Evolutionary conservation across 2,888 invertebrate genomes (phyloP).

Genomic region (Buathra laborator): DNA sequence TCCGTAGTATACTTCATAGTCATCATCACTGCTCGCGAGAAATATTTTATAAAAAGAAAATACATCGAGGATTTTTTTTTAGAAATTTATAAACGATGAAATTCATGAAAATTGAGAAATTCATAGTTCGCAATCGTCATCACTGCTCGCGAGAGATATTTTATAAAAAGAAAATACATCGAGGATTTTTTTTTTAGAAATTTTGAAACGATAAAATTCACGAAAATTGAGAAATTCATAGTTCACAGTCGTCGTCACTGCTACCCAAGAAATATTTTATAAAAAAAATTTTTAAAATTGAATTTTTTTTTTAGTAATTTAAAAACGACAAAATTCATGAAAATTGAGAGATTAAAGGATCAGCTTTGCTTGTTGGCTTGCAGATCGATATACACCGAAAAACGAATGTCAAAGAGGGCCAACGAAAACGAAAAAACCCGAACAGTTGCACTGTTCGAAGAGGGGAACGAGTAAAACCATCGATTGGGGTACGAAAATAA

Average conservation of each 20-base stretch:
- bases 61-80: neutral
- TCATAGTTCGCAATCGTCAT: neutral
- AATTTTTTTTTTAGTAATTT: neutral
- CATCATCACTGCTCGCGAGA: no score
- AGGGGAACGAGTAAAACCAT: conserved; percentile 35
- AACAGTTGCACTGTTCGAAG: conserved; percentile 51
- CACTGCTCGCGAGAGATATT: neutral
- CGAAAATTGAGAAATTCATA: conserved; percentile 67
- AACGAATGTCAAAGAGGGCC: conserved; percentile 53
- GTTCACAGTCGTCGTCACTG: neutral
- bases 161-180: neutral
- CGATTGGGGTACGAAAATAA: conserved; percentile 20
- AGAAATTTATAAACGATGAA: neutral
- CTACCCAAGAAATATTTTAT: neutral
- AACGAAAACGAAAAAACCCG: conserved; percentile 61
- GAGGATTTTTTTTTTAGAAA: neutral
- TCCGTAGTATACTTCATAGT: neutral
- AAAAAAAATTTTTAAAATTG: neutral
- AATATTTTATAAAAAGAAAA: neutral
- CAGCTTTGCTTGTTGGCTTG: conserved; percentile 80
- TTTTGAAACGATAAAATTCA: neutral
- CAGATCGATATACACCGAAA: conserved; percentile 77
- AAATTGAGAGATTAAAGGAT: conserved; percentile 73
- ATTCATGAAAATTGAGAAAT: conserved; percentile 61
- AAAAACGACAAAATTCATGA: neutral